Base-by-base conservation (phyloP, 2,888 invertebrate genomes). In the Taphrorychus bicolor region DNA sequence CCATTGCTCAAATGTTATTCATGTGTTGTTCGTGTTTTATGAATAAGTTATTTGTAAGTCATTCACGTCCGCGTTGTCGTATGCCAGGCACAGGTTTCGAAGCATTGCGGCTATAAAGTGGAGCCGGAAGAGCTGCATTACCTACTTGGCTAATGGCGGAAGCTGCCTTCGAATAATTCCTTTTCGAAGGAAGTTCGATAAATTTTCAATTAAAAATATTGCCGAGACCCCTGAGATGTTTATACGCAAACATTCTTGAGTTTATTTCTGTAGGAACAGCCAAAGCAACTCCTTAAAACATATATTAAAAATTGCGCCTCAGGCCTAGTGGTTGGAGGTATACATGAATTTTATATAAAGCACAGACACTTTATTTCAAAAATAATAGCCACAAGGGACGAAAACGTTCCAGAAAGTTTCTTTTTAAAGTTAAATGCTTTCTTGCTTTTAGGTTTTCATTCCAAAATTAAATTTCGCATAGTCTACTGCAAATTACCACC, bases 41-140 rank as follows among this genome's bases (percentile, higher is more conserved):
- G 81, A 82, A 81, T 80, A 78, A 80, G 79, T 80, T 78, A 81
- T 82, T 82, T 81, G 81, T 80, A 82, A 76, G 75, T 74, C 76
- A 76, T 76, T 75, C 82, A 82, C 82, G 82, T 81, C 72, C 78
- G 18, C 79, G 75, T 77, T 78, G 80, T 80, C 79, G 76, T 78
- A 79, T 80, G 76, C 79, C 77, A 80, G 79, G 40, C 80, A 77
- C 78, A 76, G 77, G 78, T 80, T 66, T 80, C 48, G 79, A 76
- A 78, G 76, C 79, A 75, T 75, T 76, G 76, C 73, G 77, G 76
- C 76, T 73, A 75, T 80, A 79, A 81, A 80, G 79, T 80, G 80
- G 78, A 77, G 75, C 74, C 77, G 77, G 70, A 65, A 66, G 73
- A 76, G 73, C 73, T 76, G 74, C 73, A 71, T 69, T 58, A 70